These are phyloP conservation scores for Megalops cyprinoides DNA, from an alignment of 2,797 vertebrate species.

Conservation along the genomic window DNA sequence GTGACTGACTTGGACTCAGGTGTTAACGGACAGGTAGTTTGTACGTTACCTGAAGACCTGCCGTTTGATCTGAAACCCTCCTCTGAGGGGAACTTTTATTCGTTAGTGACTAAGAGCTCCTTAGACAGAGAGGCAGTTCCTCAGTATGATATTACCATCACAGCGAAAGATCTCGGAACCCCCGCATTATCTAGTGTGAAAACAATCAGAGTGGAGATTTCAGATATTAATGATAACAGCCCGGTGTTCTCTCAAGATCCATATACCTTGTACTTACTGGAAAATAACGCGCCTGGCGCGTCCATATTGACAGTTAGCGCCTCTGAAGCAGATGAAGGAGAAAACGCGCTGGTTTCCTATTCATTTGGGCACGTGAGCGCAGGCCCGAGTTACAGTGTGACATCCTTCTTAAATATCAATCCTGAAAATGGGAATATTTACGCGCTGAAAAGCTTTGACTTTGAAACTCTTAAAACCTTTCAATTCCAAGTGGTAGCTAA, in stretches of 20 bases:
- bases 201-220: conserved; percentile 43
- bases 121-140: conserved; percentile 61
- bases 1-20: conserved; percentile 52
- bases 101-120: conserved; percentile 48
- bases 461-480: conserved; percentile 70
- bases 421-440: conserved; percentile 65
- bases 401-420: conserved; percentile 70
- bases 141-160: conserved; percentile 53
- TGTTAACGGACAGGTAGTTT: conserved; percentile 44
- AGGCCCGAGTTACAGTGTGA: conserved; percentile 33
- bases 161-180: conserved; percentile 54
- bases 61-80: conserved; percentile 55
- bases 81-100: conserved; percentile 48
- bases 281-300: conserved; percentile 47
- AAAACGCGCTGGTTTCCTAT: conserved; percentile 48
- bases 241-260: conserved; percentile 42
- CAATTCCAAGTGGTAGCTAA: conserved; percentile 59
- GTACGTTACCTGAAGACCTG: conserved; percentile 37
- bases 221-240: conserved; percentile 56
- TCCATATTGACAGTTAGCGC: conserved; percentile 45
- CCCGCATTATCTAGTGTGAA: conserved; percentile 53
- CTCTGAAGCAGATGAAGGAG: conserved; percentile 44
- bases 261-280: conserved; percentile 41
- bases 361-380: conserved; percentile 53
- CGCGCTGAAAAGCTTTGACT: conserved; percentile 71